A percentile compares a stretch with the other conserved stretches of the same genome.
phyloP scores from a whole-genome alignment of 1,140 invertebrate species.

The Drosophila ananassae region DNA sequence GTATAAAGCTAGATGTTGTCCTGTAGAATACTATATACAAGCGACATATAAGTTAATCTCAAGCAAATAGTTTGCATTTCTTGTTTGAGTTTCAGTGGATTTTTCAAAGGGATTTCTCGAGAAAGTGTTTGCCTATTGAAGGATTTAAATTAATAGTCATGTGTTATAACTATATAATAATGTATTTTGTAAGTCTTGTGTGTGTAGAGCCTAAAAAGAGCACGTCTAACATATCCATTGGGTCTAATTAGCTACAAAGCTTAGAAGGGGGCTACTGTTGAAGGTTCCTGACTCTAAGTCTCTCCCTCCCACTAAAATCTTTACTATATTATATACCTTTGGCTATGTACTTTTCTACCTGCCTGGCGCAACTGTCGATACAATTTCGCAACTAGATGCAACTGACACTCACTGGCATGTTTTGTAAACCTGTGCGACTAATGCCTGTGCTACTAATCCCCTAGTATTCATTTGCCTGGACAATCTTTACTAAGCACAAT shows the following conservation, averaged over 20 bases:
- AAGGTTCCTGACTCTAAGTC: constrained; percentile 62
- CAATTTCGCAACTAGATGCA: constrained; percentile 21
- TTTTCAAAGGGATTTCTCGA: constrained; percentile 11
- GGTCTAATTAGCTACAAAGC: constrained; percentile 58
- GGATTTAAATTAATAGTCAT: constrained; percentile 10
- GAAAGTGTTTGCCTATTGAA: constrained; percentile 10
- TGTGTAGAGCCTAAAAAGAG: constrained; percentile 23
- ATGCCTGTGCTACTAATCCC: constrained; percentile 5
- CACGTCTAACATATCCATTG: constrained; percentile 68
- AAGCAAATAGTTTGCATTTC: background rate
- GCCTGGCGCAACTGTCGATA: constrained; percentile 28
- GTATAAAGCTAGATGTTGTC: constrained; percentile 59
- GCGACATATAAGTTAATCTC: constrained; percentile 1
- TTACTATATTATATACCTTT: constrained; percentile 35
- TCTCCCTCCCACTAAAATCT: constrained; percentile 25
- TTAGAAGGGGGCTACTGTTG: constrained; percentile 20
- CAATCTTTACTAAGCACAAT: constrained; percentile 57
- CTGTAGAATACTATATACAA: constrained; percentile 31
- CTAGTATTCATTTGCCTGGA: constrained; percentile 38
- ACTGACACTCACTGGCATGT: constrained; percentile 36
- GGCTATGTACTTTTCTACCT: constrained; percentile 26
- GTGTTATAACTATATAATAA: constrained; percentile 9
- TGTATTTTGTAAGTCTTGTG: constrained; percentile 7
- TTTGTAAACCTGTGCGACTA: background rate
- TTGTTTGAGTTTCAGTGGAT: background rate